Base-by-base conservation (phyloP, 2,113 vertebrate species). In the Pithys albifrons region DNA sequence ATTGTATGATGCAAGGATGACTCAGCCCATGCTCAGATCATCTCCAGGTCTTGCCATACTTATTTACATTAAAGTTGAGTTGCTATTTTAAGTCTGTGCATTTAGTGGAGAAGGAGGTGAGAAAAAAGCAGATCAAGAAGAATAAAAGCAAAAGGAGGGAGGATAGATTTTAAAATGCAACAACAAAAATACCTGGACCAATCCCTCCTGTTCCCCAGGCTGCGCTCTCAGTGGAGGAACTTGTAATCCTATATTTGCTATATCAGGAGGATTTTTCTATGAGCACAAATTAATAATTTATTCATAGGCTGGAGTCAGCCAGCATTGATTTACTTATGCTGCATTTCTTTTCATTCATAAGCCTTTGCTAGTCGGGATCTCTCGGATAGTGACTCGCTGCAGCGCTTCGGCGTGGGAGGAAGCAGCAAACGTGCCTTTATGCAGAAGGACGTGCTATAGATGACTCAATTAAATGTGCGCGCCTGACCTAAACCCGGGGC, bases 21-120 rank as follows among this genome's bases (percentile, higher is more conserved):
- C 98, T 98, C 98, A 98, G 98, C 98, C 97, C 52, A 5, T 22
- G 48, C 78, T 89, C 88, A 57, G 57, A 91, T 89, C 72, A 35
- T 45, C 69, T 83, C n/a, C 77, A 67, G 82, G 85, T 80, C 79
- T 86, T 85, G 64, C 93, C 58, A 37, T 28, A 75, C 90, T 89
- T 90, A 85, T 96, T 93, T 85, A 96, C 70, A 69, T 87, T 82
- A 82, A 97, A 97, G 96, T 98, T 98, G 95, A 86, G 61, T 41
- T 65, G 75, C 77, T 94, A 75, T 92, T 95, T 90, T 77, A 83
- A 85, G 71, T 93, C 80, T 89, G 33, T 35, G 31, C 41, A 23
- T 85, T 94, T 80, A 81, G 37, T 15, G 31, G 77, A 89, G 67
- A 87, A 67, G 81, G 48, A 57, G 67, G 52, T 59, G 83, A 86